A percentile compares a stretch with the other conserved stretches of the same genome.
Evolutionary conservation across 2,797 vertebrate genomes (phyloP).

Genomic region (Liasis olivaceus): DNA sequence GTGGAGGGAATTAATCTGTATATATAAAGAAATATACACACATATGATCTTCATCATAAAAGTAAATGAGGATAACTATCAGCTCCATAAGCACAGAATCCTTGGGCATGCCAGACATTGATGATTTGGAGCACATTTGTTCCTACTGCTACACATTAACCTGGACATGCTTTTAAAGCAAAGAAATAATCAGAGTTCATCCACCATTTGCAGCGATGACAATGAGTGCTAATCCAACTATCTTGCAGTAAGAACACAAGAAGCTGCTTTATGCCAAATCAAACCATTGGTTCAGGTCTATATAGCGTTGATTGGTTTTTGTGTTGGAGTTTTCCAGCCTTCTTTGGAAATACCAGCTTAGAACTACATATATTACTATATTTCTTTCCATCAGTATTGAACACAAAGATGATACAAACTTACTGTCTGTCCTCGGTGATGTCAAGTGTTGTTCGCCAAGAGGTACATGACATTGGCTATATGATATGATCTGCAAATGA

Average conservation of each 20-base stretch:
- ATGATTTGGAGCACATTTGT: neutral
- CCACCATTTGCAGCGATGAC: neutral
- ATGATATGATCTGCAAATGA: neutral
- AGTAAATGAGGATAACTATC: neutral
- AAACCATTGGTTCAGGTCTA: neutral
- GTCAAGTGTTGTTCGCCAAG: neutral
- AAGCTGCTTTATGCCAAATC: neutral
- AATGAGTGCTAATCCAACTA: neutral
- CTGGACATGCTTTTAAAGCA: neutral
- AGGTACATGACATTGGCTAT: neutral
- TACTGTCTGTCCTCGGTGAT: neutral
- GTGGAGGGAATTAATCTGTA: neutral
- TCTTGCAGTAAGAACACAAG: neutral
- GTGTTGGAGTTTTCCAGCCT: neutral
- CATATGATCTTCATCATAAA: neutral
- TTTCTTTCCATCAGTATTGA: neutral
- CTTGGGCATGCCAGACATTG: neutral
- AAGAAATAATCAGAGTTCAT: neutral
- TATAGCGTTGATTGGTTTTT: neutral
- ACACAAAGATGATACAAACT: neutral
- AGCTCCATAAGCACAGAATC: neutral
- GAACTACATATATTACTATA: neutral
- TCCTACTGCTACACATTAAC: neutral
- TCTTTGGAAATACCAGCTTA: neutral
- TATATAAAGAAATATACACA: neutral